Conservation (phyloP, 2,888 invertebrate genomes). For the Parelbella ahira region DNA sequence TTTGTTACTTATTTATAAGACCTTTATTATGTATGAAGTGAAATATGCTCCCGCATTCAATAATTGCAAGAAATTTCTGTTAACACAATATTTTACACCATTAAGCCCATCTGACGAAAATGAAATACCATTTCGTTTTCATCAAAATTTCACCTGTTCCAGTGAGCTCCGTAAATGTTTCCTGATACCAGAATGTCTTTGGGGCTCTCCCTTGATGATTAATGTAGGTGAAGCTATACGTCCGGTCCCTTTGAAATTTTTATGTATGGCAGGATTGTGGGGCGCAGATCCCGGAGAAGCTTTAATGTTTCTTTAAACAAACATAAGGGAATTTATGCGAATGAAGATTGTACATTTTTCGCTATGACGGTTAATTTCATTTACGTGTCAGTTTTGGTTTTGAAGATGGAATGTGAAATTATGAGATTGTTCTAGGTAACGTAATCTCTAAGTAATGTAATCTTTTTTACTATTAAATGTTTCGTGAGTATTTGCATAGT, state of each 20-base stretch:
- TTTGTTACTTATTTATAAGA: too few relatives aligned
- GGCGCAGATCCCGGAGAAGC: conserved; percentile 1
- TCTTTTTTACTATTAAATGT: too few relatives aligned
- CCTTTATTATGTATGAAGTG: too few relatives aligned
- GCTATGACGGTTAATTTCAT: not conserved
- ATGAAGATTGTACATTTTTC: conserved; percentile 15
- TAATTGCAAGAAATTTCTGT: too few relatives aligned
- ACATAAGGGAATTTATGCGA: conserved; percentile 18
- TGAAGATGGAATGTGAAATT: too few relatives aligned
- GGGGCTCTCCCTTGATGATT: conserved; percentile 21
- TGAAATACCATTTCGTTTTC: conserved; percentile 15
- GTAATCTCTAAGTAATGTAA: too few relatives aligned
- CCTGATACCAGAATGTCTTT: conserved; percentile 20
- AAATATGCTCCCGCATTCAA: too few relatives aligned
- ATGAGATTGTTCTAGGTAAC: too few relatives aligned
- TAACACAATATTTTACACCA: too few relatives aligned
- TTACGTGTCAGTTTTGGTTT: not conserved
- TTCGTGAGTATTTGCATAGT: too few relatives aligned
- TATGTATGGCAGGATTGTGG: conserved; percentile 20
- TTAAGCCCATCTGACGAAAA: too few relatives aligned
- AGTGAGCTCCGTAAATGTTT: conserved; percentile 22
- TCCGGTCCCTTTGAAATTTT: conserved; percentile 24
- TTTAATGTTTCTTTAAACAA: conserved; percentile 22
- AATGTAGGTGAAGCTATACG: conserved; percentile 19
- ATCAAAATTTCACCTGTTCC: conserved; percentile 22